Evolutionary conservation across 2,888 invertebrate genomes (phyloP).

Genomic region (Mythimna loreyi): DNA sequence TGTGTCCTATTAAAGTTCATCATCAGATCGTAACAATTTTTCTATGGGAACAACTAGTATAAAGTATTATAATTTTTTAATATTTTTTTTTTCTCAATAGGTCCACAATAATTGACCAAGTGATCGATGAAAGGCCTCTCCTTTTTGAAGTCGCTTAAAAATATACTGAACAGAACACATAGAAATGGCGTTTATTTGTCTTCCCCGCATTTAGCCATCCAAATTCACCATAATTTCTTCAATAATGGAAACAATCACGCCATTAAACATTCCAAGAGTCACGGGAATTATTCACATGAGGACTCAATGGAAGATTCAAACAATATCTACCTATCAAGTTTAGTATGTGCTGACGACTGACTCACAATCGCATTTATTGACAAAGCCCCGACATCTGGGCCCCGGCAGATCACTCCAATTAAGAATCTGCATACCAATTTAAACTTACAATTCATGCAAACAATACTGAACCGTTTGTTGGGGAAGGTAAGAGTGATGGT

Average conservation of each 20-base stretch:
- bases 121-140: too few relatives aligned
- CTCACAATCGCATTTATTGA: conserved; percentile 81
- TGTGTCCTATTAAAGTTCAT: too few relatives aligned
- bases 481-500: conserved; percentile 35
- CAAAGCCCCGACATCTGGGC: conserved; percentile 78
- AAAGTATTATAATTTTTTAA: too few relatives aligned
- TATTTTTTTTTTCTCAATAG: too few relatives aligned
- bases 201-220: not conserved
- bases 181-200: too few relatives aligned
- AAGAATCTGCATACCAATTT: conserved; percentile 69
- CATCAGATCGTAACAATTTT: too few relatives aligned
- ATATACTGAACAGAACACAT: too few relatives aligned
- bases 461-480: conserved; percentile 58
- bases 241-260: not conserved
- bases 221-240: not conserved
- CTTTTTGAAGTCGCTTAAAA: too few relatives aligned
- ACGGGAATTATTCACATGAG: conserved; percentile 51
- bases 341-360: conserved; percentile 50
- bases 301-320: conserved; percentile 69
- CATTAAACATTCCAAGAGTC: not conserved
- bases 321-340: conserved; percentile 70
- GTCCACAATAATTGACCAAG: too few relatives aligned
- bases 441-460: conserved; percentile 24
- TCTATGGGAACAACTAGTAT: too few relatives aligned
- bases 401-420: conserved; percentile 80